phyloP scores from a whole-genome alignment of 2,797 vertebrate species.

The Trematomus bernacchii region DNA sequence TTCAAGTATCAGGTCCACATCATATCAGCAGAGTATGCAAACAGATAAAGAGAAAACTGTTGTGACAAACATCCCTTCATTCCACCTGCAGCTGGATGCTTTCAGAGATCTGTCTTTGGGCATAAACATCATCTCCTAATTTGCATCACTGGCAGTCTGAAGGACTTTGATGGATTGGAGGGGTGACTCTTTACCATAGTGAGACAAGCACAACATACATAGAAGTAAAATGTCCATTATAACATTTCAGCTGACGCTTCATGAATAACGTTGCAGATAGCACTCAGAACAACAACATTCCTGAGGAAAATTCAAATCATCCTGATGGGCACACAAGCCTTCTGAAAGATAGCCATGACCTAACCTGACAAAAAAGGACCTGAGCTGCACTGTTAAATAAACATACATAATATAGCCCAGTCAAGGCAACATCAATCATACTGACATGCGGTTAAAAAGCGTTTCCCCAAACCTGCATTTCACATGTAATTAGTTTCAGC shows the following conservation, averaged over 20 bases:
- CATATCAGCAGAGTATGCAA: conserved; percentile 14
- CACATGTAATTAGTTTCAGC: conserved; percentile 85
- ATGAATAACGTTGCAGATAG: conserved; percentile 49
- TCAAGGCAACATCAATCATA: conserved; percentile 80
- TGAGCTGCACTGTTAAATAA: conserved; percentile 80
- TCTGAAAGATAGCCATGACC: conserved; percentile 72
- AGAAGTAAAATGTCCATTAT: conserved; percentile 61
- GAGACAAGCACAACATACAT: conserved; percentile 46
- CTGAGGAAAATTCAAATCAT: conserved; percentile 53
- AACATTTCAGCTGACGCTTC: conserved; percentile 65
- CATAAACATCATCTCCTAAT: conserved; percentile 46
- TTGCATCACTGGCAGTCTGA: conserved; percentile 29
- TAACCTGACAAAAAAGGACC: conserved; percentile 70
- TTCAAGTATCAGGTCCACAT: conserved; percentile 9
- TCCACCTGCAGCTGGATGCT: conserved; percentile 26
- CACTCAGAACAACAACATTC: conserved; percentile 48
- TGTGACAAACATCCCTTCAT: conserved; percentile 11
- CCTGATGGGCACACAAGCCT: conserved; percentile 43
- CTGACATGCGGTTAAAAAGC: conserved; percentile 83
- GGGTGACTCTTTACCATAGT: conserved; percentile 54
- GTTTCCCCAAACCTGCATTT: conserved; percentile 81
- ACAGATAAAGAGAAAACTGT: conserved; percentile 2
- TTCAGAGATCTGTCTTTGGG: conserved; percentile 2
- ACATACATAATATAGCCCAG: conserved; percentile 80
- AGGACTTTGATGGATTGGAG: conserved; percentile 61